Evolutionary conservation across 2,888 invertebrate species (phyloP).

Genomic region (Drosophila meridionalis): DNA sequence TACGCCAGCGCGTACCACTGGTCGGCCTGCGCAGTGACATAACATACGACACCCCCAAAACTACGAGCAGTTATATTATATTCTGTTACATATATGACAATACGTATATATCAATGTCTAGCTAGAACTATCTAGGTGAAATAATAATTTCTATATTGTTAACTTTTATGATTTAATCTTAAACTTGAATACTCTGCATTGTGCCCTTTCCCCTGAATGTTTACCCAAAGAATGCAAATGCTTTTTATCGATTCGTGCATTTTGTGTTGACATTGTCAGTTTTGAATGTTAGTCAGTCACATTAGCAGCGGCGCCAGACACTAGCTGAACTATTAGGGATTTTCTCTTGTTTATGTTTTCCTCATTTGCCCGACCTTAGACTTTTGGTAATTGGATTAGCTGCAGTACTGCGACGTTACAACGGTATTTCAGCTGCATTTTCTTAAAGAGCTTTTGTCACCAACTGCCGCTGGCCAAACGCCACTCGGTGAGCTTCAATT

Average conservation of each 20-base stretch:
- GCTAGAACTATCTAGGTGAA: neutral
- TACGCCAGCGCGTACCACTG: constrained; percentile 54
- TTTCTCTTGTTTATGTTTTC: constrained; percentile 32
- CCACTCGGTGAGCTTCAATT: constrained; percentile 60
- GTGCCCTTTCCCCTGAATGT: neutral
- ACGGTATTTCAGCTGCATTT: constrained; percentile 46
- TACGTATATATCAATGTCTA: neutral
- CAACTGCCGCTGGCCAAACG: constrained; percentile 72
- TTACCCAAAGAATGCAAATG: constrained; percentile 27
- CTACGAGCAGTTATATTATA: constrained; percentile 8
- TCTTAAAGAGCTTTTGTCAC: constrained; percentile 46
- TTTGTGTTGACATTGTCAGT: constrained; percentile 65
- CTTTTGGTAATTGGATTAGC: constrained; percentile 70
- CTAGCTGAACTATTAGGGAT: constrained; percentile 30
- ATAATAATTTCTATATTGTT: neutral
- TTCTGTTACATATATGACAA: constrained; percentile 2
- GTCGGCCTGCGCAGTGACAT: constrained; percentile 61
- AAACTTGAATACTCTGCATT: neutral
- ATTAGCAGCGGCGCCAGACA: constrained; percentile 61
- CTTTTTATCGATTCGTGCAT: constrained; percentile 35
- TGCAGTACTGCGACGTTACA: constrained; percentile 25
- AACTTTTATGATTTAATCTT: neutral
- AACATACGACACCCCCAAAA: constrained; percentile 25
- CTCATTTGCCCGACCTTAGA: constrained; percentile 62
- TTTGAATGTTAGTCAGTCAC: constrained; percentile 61